These are phyloP conservation scores for Eupithecia exiguata DNA, from an alignment of 2,888 invertebrate species.

Conservation along the genomic window DNA sequence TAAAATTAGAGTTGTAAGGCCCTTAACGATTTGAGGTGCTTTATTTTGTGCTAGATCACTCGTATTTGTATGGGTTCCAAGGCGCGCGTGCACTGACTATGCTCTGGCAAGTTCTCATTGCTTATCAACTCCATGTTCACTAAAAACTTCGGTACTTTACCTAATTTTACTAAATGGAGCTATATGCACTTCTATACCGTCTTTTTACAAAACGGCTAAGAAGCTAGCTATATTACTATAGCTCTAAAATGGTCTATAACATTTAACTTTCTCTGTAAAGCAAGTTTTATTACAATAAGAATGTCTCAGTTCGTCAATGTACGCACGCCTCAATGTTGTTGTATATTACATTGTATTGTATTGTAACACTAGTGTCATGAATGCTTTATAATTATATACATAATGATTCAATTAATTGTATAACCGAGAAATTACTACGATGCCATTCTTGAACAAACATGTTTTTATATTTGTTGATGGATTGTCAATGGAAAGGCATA, in stretches of 20 bases:
- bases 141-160: not conserved
- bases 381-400: constrained; percentile 44
- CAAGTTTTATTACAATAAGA: not conserved
- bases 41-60: constrained; percentile 38
- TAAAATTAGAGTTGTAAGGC: constrained; percentile 35
- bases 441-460: constrained; percentile 40
- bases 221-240: constrained; percentile 13
- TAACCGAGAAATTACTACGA: constrained; percentile 28
- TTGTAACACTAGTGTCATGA: constrained; percentile 43
- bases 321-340: constrained; percentile 36
- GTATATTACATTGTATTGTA: constrained; percentile 34
- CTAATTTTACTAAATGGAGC: not conserved
- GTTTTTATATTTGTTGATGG: constrained; percentile 18
- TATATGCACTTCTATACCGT: constrained; percentile 25
- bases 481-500: constrained; percentile 3
- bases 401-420: constrained; percentile 37
- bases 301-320: constrained; percentile 13
- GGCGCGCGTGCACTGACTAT: constrained; percentile 20
- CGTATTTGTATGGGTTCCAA: constrained; percentile 34
- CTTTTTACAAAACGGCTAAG: constrained; percentile 32
- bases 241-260: not conserved
- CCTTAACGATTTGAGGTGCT: constrained; percentile 42
- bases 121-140: not conserved
- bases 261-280: not conserved
- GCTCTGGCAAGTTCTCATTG: constrained; percentile 15